Evolutionary conservation across 1,140 invertebrate species (phyloP).

Genomic region (Nymphalis io): DNA sequence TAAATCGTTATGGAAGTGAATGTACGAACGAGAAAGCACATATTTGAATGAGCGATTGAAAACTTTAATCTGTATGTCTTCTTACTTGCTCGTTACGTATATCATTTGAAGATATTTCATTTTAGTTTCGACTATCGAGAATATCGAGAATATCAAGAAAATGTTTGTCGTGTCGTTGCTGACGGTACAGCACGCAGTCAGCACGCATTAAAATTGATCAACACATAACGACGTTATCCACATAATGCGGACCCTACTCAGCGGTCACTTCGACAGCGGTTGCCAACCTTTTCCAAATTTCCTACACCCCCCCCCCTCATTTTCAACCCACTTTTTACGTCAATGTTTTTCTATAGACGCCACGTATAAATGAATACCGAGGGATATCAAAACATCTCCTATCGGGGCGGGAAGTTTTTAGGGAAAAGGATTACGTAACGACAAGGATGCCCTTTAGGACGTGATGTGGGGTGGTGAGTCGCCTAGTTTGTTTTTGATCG

Average conservation of each 20-base stretch:
- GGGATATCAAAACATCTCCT: slow-evolving; percentile 77
- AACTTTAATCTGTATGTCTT: too few species aligned
- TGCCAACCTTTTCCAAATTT: slow-evolving; percentile 65
- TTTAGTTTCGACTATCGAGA: not conserved
- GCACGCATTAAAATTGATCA: slow-evolving; percentile 78
- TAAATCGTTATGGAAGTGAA: too few species aligned
- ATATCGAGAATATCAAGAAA: too few species aligned
- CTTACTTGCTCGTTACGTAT: too few species aligned
- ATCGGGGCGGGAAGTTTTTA: slow-evolving; percentile 62
- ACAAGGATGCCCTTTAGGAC: slow-evolving; percentile 49
- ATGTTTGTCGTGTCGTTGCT: not conserved
- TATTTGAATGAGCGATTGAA: too few species aligned
- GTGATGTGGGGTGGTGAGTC: slow-evolving; percentile 55
- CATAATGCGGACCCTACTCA: slow-evolving; percentile 78
- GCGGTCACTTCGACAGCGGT: slow-evolving; percentile 79
- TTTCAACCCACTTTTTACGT: slow-evolving; percentile 77
- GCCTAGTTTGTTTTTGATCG: slow-evolving; percentile 48
- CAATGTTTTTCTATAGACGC: slow-evolving; percentile 79
- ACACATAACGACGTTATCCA: slow-evolving; percentile 79
- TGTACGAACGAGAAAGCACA: too few species aligned
- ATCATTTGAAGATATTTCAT: not conserved
- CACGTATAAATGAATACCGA: slow-evolving; percentile 69
- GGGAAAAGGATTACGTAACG: slow-evolving; percentile 70
- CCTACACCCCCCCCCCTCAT: slow-evolving; percentile 48
- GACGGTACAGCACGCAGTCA: slow-evolving; percentile 31